Conservation (phyloP, 2,113 vertebrate genomes). For the Pycnonotus jocosus region DNA sequence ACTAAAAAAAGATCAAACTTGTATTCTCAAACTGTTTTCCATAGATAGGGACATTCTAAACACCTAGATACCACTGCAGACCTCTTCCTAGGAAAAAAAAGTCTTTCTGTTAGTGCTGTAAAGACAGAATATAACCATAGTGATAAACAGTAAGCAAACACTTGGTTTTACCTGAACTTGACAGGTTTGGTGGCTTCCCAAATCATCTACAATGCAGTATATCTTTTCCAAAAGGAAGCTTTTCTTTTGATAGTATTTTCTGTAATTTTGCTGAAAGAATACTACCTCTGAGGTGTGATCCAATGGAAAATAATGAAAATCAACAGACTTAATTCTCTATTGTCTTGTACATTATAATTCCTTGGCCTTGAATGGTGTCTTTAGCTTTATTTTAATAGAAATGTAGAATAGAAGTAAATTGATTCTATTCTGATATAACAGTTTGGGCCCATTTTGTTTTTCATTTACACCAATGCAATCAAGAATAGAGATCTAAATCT, state of each 20-base stretch:
- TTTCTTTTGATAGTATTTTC: neutral
- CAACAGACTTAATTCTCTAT: neutral
- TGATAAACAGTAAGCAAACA: neutral
- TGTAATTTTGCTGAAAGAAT: neutral
- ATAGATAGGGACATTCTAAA: neutral
- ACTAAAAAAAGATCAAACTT: neutral
- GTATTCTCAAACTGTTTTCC: neutral
- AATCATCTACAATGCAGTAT: neutral
- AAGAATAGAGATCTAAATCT: neutral
- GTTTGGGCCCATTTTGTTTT: neutral
- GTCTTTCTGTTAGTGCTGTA: neutral
- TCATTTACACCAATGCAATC: neutral
- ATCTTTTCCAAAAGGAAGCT: neutral
- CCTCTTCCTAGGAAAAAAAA: neutral
- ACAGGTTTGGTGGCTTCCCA: neutral
- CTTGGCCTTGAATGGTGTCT: neutral
- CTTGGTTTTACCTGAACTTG: neutral
- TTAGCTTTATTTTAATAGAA: neutral
- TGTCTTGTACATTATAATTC: neutral
- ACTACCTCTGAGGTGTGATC: neutral
- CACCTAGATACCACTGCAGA: neutral
- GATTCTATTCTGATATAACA: neutral
- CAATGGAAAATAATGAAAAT: neutral
- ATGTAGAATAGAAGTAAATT: neutral
- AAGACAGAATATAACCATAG: neutral